Evolutionary conservation across 2,797 vertebrate genomes (phyloP).

Genomic region (Acanthurus lineatus): DNA sequence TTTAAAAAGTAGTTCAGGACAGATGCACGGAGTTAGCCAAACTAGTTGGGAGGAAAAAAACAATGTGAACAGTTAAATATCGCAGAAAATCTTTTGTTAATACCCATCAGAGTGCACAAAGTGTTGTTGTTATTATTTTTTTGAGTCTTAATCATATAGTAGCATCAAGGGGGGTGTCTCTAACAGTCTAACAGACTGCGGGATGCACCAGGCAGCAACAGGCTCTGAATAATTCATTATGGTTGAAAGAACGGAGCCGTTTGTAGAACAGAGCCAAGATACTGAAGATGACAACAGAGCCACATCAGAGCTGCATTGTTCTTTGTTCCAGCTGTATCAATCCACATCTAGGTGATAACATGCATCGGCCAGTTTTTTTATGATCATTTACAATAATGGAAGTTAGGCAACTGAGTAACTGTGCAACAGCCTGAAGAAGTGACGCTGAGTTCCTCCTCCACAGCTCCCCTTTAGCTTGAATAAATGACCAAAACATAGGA

Average conservation of each 20-base stretch:
- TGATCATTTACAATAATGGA: not conserved
- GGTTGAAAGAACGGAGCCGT: constrained; percentile 40
- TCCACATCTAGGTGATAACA: not conserved
- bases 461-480: not conserved
- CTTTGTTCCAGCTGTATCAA: constrained; percentile 1
- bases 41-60: too few relatives aligned
- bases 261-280: constrained; percentile 55
- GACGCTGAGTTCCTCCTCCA: not conserved
- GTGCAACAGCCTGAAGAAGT: not conserved
- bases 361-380: constrained; percentile 4
- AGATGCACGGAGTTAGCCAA: not conserved
- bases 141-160: too few relatives aligned
- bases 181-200: not conserved
- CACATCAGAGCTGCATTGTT: constrained; percentile 50
- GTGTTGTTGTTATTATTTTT: not conserved
- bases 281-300: constrained; percentile 48
- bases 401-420: not conserved
- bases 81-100: not conserved
- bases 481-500: constrained; percentile 39
- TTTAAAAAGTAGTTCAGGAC: not conserved
- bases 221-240: constrained; percentile 55
- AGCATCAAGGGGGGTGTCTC: too few relatives aligned
- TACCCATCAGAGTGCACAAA: not conserved
- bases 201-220: constrained; percentile 41
- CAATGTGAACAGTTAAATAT: too few relatives aligned